Evolutionary conservation across 2,888 invertebrate genomes (phyloP).

Genomic region (Diabrotica balteata): DNA sequence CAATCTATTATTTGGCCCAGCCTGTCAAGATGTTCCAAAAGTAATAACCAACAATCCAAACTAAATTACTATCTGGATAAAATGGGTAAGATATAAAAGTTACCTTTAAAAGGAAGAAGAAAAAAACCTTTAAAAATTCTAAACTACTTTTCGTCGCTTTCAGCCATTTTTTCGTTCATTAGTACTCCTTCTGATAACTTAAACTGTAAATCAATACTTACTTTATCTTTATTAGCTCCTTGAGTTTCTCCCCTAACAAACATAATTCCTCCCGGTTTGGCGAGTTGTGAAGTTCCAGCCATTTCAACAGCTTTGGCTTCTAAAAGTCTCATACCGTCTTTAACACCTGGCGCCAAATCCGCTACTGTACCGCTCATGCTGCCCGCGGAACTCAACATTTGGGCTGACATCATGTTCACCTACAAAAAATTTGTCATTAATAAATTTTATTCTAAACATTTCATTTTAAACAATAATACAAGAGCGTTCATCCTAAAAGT

Average conservation of each 20-base stretch:
- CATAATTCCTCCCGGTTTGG: conserved; percentile 67
- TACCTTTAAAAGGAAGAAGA: no score
- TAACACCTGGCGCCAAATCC: conserved; percentile 76
- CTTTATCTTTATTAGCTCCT: conserved; percentile 71
- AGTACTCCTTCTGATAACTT: no score
- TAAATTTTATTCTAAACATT: background rate
- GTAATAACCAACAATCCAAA: no score
- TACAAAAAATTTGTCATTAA: conserved; percentile 18
- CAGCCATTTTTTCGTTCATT: no score
- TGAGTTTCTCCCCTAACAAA: conserved; percentile 90
- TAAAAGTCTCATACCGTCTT: conserved; percentile 88
- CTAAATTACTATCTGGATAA: no score
- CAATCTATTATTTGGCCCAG: no score
- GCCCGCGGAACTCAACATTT: conserved; percentile 85
- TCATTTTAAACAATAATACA: background rate
- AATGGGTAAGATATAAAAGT: no score
- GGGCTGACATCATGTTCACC: conserved; percentile 98
- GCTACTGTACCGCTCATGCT: conserved; percentile 73
- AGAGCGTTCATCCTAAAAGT: no score
- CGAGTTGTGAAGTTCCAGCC: conserved; percentile 60
- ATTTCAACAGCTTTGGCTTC: conserved; percentile 84
- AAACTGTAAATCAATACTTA: background rate
- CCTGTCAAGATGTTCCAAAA: no score
- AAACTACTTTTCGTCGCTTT: no score
- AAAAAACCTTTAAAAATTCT: no score